phyloP scores from a whole-genome alignment of 2,888 invertebrate genomes.

The Melanchra persicariae region DNA sequence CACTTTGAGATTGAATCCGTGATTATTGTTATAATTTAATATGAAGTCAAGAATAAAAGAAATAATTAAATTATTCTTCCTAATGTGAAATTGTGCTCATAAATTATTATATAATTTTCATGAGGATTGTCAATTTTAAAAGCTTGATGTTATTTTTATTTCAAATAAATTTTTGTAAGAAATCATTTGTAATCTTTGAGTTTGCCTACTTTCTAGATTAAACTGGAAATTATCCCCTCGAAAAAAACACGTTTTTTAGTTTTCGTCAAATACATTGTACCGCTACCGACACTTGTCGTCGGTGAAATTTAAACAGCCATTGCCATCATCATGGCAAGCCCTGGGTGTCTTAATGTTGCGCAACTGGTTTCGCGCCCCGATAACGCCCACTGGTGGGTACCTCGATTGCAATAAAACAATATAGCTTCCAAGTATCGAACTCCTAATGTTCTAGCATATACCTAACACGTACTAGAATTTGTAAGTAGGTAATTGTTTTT shows the following conservation, averaged over 20 bases:
- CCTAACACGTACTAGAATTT: background rate
- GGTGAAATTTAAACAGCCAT: background rate
- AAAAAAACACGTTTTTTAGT: background rate
- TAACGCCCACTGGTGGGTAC: no score
- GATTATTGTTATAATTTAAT: conserved; percentile 76
- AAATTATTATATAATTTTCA: conserved; percentile 86
- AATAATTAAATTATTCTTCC: conserved; percentile 80
- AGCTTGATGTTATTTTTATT: conserved; percentile 90
- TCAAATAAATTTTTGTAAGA: conserved; percentile 88
- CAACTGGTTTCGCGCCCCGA: no score
- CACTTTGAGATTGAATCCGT: conserved; percentile 75
- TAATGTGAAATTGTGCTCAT: conserved; percentile 88
- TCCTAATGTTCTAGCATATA: background rate
- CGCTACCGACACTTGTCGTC: background rate
- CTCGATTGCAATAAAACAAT: no score
- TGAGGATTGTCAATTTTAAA: conserved; percentile 88
- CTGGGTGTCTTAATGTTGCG: background rate
- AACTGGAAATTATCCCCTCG: no score
- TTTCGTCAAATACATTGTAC: background rate
- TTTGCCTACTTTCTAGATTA: no score
- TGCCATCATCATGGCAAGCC: background rate
- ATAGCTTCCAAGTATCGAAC: no score
- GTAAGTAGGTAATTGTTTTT: no score
- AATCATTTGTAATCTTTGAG: conserved; percentile 60
- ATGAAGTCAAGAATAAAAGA: conserved; percentile 74